Conservation (phyloP, 1,140 invertebrate species). For the Drosophila biarmipes region DNA sequence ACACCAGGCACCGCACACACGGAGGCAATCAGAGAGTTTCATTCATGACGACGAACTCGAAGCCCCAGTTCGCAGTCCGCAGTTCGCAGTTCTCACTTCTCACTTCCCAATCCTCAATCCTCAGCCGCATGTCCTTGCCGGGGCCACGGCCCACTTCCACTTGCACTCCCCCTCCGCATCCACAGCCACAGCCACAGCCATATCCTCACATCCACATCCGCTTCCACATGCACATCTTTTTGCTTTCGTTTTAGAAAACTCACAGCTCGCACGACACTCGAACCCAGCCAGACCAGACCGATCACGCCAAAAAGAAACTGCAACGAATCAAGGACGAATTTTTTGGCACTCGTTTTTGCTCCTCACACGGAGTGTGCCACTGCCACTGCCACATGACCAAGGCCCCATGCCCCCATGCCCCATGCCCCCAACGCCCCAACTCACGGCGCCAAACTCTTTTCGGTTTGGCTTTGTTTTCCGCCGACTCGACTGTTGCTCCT, state of each 20-base stretch:
- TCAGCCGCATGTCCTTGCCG: slow-evolving; percentile 54
- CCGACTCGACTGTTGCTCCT: slow-evolving; percentile 33
- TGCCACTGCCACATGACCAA: slow-evolving; percentile 4
- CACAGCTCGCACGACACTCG: slow-evolving; percentile 71
- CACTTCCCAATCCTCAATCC: slow-evolving; percentile 7
- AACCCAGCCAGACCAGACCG: slow-evolving; percentile 22
- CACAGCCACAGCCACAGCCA: not conserved
- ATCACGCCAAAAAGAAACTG: slow-evolving; percentile 74
- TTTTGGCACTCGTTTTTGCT: slow-evolving; percentile 76
- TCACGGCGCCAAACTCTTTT: slow-evolving; percentile 17
- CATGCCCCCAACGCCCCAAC: too few relatives aligned
- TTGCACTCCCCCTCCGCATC: not conserved
- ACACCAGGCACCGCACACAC: slow-evolving; percentile 11
- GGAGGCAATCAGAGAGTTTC: slow-evolving; percentile 40
- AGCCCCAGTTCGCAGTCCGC: slow-evolving; percentile 20
- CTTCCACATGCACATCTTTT: slow-evolving; percentile 55
- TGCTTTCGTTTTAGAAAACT: slow-evolving; percentile 81
- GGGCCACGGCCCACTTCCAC: slow-evolving; percentile 11
- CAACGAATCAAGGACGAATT: slow-evolving; percentile 84
- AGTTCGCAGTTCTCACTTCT: not conserved
- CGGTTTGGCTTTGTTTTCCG: slow-evolving; percentile 52
- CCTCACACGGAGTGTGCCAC: slow-evolving; percentile 10
- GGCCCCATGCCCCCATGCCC: not conserved
- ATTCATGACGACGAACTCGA: slow-evolving; percentile 70
- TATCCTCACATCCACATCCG: not conserved